Percentiles rank a stretch among this genome's conserved stretches.
Evolutionary conservation across 2,888 invertebrate species (phyloP).

Genomic region (Strigamia transsilvanica): DNA sequence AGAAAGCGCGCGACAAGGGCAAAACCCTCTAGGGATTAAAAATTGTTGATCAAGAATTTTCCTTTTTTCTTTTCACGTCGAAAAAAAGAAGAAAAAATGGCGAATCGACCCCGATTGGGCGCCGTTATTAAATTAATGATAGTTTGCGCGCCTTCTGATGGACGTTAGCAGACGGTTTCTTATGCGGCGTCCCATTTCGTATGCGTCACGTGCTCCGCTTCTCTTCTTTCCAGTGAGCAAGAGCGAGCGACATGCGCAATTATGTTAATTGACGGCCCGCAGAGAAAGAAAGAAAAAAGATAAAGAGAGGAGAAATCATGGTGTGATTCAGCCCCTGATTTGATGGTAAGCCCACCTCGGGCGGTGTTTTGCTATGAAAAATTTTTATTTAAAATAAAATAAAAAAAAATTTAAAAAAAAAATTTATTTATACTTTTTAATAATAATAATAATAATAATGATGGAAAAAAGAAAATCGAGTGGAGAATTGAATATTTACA

Average conservation of each 20-base stretch:
- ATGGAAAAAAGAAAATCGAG: too few species aligned
- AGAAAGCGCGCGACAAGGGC: constrained; percentile 20
- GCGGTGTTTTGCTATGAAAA: constrained; percentile 7
- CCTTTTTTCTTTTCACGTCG: too few species aligned
- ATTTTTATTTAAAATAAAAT: constrained; percentile 3
- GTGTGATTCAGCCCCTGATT: constrained; percentile 1
- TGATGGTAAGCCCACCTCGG: constrained; percentile 20
- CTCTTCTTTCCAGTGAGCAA: constrained; percentile 5
- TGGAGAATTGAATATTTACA: neutral
- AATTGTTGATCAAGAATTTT: too few species aligned
- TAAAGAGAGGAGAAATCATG: neutral
- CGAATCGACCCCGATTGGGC: constrained; percentile 13
- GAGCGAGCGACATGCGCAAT: constrained; percentile 20
- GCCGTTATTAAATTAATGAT: constrained; percentile 20
- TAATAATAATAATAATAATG: neutral
- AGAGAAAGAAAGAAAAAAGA: neutral
- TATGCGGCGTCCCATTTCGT: constrained; percentile 12
- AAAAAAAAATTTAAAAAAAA: too few species aligned
- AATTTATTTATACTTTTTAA: constrained; percentile 9
- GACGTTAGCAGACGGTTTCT: constrained; percentile 7
- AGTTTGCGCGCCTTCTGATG: constrained; percentile 20
- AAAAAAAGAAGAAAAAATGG: neutral
- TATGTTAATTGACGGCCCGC: neutral
- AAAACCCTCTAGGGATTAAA: neutral
- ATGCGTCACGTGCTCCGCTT: neutral